phyloP scores from a whole-genome alignment of 2,797 vertebrate species.

The Galago senegalensis region DNA sequence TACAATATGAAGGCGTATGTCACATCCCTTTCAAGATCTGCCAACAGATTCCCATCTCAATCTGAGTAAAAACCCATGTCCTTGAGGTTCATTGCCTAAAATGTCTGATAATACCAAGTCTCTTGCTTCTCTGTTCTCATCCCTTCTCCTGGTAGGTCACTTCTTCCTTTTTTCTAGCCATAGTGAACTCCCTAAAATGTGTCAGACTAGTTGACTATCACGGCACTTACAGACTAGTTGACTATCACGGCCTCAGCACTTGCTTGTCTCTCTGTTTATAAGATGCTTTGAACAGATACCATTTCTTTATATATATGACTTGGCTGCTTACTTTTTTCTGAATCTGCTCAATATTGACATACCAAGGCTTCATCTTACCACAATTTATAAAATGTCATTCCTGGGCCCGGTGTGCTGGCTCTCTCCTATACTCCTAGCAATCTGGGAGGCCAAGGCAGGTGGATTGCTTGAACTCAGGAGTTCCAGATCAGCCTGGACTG shows the following conservation, averaged over 20 bases:
- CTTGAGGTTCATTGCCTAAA: neutral
- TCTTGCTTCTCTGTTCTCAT: neutral
- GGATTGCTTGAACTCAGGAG: no score
- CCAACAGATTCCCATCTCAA: neutral
- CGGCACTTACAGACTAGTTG: neutral
- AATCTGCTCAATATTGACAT: neutral
- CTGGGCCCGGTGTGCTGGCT: no score
- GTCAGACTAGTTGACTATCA: neutral
- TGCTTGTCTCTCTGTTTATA: neutral
- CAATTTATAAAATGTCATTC: neutral
- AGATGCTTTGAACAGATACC: neutral
- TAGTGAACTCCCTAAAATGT: neutral
- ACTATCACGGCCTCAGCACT: neutral
- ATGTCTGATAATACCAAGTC: fast-evolving
- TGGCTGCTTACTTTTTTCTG: neutral
- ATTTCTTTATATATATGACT: neutral
- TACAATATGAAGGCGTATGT: neutral
- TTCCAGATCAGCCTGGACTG: no score
- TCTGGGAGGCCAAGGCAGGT: no score
- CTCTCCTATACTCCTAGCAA: no score
- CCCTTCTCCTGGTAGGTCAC: neutral
- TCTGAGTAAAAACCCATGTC: neutral
- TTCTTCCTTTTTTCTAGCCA: neutral
- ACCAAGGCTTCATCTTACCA: neutral
- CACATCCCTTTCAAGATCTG: neutral